Conservation (phyloP, 2,888 invertebrate genomes). For the Psylliodes chrysocephalus region DNA sequence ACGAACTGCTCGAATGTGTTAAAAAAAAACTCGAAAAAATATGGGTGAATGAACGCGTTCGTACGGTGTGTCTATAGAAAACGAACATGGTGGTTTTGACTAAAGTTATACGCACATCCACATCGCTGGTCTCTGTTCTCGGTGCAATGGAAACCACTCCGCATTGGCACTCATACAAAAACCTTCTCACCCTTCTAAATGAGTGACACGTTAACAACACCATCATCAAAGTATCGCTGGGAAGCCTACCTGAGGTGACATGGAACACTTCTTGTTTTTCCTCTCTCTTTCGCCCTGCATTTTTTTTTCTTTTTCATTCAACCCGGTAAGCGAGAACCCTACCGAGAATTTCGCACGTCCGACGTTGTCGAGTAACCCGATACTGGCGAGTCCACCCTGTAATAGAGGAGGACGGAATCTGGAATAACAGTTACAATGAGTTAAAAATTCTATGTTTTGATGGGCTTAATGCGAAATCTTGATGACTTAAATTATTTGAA, state of each 20-base stretch:
- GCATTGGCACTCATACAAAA: slow-evolving; percentile 25
- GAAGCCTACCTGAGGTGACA: slow-evolving; percentile 34
- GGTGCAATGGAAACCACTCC: slow-evolving; percentile 31
- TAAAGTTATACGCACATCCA: slow-evolving; percentile 13
- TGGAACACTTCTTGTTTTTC: slow-evolving; percentile 24
- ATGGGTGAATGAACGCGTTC: background rate
- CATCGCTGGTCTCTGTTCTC: background rate
- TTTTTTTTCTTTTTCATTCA: slow-evolving; percentile 25
- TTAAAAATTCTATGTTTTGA: no score
- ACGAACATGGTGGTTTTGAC: slow-evolving; percentile 17
- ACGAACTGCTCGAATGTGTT: no score
- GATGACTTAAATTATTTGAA: no score
- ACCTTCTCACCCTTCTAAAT: slow-evolving; percentile 27
- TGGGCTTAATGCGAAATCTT: no score
- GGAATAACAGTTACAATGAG: no score
- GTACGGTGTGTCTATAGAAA: background rate
- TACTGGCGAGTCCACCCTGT: slow-evolving; percentile 36
- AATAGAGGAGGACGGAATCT: slow-evolving; percentile 20
- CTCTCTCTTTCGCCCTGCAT: no score
- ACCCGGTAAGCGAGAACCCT: slow-evolving; percentile 28
- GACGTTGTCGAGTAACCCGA: slow-evolving; percentile 28
- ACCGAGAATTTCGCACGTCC: slow-evolving; percentile 34
- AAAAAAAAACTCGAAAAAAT: no score
- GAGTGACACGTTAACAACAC: slow-evolving; percentile 28
- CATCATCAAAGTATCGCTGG: slow-evolving; percentile 28